Evolutionary conservation across 2,888 invertebrate species (phyloP).

Genomic region (Blomia tropicalis): DNA sequence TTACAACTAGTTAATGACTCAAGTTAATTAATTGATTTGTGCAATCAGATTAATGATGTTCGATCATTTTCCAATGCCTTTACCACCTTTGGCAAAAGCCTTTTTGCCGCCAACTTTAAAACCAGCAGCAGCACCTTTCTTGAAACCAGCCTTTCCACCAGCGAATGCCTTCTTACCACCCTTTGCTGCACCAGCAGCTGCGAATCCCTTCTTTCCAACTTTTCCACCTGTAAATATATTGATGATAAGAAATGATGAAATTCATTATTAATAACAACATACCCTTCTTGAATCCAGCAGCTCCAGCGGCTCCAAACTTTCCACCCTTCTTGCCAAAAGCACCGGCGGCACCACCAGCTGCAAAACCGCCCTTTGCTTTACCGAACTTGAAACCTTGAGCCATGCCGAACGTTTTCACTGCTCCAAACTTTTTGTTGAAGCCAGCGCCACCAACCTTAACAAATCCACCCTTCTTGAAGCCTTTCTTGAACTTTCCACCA

Average conservation of each 20-base stretch:
- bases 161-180: constrained; percentile 16
- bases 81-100: neutral
- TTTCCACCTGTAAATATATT: too few species aligned
- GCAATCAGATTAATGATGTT: too few species aligned
- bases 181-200: constrained; percentile 18
- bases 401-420: constrained; percentile 13
- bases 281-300: constrained; percentile 18
- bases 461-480: constrained; percentile 20
- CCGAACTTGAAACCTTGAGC: constrained; percentile 25
- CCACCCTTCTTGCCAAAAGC: constrained; percentile 18
- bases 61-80: neutral
- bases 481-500: constrained; percentile 15
- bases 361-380: constrained; percentile 23
- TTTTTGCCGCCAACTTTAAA: constrained; percentile 13
- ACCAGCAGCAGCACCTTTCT: constrained; percentile 16
- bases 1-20: too few species aligned
- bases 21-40: too few species aligned
- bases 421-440: constrained; percentile 21
- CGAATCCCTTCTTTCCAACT: constrained; percentile 18
- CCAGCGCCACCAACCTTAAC: constrained; percentile 18
- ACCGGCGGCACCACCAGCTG: constrained; percentile 19
- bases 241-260: neutral
- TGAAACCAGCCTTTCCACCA: constrained; percentile 9
- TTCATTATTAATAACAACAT: too few species aligned
- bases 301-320: constrained; percentile 16